phyloP scores from a whole-genome alignment of 2,888 invertebrate species.

The Hofmannophila pseudospretella region DNA sequence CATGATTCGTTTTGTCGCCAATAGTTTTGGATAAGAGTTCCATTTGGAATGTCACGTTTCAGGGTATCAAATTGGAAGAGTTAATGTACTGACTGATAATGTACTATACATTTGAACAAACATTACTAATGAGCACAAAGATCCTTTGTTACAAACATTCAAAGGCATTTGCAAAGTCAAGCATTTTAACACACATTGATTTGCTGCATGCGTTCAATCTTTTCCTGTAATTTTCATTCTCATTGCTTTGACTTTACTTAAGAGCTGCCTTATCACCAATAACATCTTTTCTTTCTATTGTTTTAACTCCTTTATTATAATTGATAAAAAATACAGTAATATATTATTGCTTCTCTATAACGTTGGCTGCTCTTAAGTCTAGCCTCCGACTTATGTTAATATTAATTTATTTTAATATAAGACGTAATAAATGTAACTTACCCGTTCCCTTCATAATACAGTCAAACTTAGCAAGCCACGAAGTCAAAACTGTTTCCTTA shows the following conservation, averaged over 20 bases:
- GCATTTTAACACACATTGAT: slow-evolving; percentile 26
- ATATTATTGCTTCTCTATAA: too few relatives aligned
- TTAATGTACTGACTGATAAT: slow-evolving; percentile 13
- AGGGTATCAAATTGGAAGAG: too few relatives aligned
- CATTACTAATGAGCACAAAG: slow-evolving; percentile 24
- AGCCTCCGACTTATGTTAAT: slow-evolving; percentile 1
- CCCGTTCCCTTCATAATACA: slow-evolving; percentile 95
- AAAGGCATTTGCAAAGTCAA: slow-evolving; percentile 31
- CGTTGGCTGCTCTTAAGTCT: slow-evolving; percentile 2
- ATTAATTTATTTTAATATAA: slow-evolving; percentile 7
- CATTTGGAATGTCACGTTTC: background rate
- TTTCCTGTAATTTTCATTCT: slow-evolving; percentile 10
- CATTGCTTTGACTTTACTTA: slow-evolving; percentile 8
- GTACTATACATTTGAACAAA: slow-evolving; percentile 13
- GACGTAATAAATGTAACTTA: slow-evolving; percentile 33
- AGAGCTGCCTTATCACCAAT: too few relatives aligned
- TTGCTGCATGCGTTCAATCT: slow-evolving; percentile 28
- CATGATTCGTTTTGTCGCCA: background rate
- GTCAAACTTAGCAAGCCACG: slow-evolving; percentile 99
- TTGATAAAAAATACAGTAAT: too few relatives aligned
- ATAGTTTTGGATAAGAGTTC: background rate
- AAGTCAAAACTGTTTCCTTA: slow-evolving; percentile 98
- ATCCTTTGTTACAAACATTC: slow-evolving; percentile 30
- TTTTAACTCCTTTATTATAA: too few relatives aligned
- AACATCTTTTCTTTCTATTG: too few relatives aligned